Evolutionary conservation across 2,113 vertebrate species (phyloP).

Genomic region (Ailuropoda melanoleuca): DNA sequence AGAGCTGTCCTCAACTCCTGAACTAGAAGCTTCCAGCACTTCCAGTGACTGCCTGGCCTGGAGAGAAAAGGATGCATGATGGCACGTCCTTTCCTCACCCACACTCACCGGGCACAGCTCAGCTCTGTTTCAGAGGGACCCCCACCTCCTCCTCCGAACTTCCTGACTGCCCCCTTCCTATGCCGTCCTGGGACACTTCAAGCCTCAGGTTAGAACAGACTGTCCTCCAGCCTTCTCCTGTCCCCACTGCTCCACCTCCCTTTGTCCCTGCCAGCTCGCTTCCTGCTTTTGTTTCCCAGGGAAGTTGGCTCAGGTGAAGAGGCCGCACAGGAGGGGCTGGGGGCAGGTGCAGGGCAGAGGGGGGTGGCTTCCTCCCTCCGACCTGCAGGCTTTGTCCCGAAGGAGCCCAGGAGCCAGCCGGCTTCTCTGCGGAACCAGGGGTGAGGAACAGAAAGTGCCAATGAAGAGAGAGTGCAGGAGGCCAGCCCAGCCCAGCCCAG

Average conservation of each 20-base stretch:
- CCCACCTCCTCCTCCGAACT: fast-evolving
- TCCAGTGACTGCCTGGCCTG: background rate
- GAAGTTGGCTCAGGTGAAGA: background rate
- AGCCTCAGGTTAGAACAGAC: background rate
- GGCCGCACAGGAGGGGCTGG: fast-evolving
- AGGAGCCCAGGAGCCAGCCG: background rate
- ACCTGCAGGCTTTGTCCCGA: background rate
- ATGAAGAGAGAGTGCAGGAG: background rate
- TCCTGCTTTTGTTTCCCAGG: background rate
- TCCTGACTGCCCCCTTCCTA: fast-evolving
- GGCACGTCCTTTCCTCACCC: background rate
- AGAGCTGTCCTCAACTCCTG: background rate
- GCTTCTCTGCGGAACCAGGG: background rate
- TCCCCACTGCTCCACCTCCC: background rate
- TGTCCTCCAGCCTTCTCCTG: background rate
- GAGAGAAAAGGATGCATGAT: background rate
- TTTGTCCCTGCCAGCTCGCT: background rate
- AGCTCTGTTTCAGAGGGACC: fast-evolving
- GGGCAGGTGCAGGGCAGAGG: background rate
- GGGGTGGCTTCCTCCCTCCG: background rate
- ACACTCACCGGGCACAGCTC: fast-evolving
- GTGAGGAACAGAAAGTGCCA: fast-evolving
- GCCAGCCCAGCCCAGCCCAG: fast-evolving
- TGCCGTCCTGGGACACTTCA: background rate
- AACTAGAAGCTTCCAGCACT: background rate